Conservation (phyloP, 1,140 invertebrate genomes). For the Camponotus pennsylvanicus region DNA sequence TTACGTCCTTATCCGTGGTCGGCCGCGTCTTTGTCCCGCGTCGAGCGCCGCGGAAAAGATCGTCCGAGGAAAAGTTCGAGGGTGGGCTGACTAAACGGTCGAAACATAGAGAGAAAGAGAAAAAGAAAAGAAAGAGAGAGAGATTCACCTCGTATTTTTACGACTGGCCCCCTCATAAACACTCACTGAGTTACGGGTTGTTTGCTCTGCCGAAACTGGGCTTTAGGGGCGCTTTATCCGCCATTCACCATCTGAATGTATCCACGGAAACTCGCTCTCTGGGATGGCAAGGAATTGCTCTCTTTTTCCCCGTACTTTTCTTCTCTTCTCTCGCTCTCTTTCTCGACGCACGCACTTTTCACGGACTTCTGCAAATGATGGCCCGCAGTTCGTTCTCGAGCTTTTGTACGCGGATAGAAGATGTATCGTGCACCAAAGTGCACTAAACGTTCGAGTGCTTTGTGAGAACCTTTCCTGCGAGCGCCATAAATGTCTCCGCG, state of each 20-base stretch:
- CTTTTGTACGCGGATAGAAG: slow-evolving; percentile 50
- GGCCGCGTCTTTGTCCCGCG: slow-evolving; percentile 69
- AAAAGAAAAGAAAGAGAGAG: slow-evolving; percentile 45
- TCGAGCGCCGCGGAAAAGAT: slow-evolving; percentile 27
- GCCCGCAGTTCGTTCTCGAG: slow-evolving; percentile 1
- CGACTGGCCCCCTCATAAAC: slow-evolving; percentile 83
- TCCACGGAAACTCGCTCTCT: slow-evolving; percentile 54
- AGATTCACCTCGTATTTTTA: slow-evolving; percentile 82
- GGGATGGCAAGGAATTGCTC: slow-evolving; percentile 45
- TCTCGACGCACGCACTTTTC: slow-evolving; percentile 28
- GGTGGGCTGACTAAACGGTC: slow-evolving; percentile 65
- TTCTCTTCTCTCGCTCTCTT: neutral
- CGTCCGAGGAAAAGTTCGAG: slow-evolving; percentile 61
- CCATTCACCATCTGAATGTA: slow-evolving; percentile 60
- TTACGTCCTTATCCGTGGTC: slow-evolving; percentile 54
- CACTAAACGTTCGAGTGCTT: slow-evolving; percentile 30
- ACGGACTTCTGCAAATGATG: slow-evolving; percentile 58
- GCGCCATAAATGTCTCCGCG: slow-evolving; percentile 1
- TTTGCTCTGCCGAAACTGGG: slow-evolving; percentile 80
- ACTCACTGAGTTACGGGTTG: slow-evolving; percentile 84
- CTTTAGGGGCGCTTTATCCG: slow-evolving; percentile 77
- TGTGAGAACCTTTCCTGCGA: slow-evolving; percentile 15
- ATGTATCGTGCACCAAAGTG: slow-evolving; percentile 31
- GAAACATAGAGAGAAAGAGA: slow-evolving; percentile 40
- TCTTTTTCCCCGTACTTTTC: neutral